phyloP scores from a whole-genome alignment of 2,888 invertebrate species.

The Pilophorus perplexus region DNA sequence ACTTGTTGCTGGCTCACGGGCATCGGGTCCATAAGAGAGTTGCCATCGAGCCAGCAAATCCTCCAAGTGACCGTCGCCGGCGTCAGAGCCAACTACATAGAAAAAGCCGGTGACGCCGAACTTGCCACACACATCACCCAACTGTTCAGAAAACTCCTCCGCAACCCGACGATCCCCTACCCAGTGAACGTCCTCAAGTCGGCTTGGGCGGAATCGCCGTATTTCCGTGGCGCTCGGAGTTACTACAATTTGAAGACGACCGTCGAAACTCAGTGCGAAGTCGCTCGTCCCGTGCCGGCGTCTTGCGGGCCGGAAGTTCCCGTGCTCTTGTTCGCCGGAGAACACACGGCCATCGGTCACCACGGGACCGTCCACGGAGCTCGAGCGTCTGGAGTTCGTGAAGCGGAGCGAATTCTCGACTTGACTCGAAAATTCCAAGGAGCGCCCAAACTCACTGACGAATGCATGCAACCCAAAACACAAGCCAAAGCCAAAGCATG shows the following conservation, averaged over 20 bases:
- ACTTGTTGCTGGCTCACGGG: slow-evolving; percentile 63
- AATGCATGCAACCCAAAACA: too few species aligned
- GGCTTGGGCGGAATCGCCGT: slow-evolving; percentile 51
- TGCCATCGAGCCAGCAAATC: slow-evolving; percentile 70
- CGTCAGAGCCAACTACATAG: slow-evolving; percentile 42
- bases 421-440: slow-evolving; percentile 42
- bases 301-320: slow-evolving; percentile 18
- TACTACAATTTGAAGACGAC: slow-evolving; percentile 47
- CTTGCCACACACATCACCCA: slow-evolving; percentile 45
- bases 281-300: slow-evolving; percentile 61
- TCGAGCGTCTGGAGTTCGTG: slow-evolving; percentile 72
- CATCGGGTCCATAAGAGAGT: slow-evolving; percentile 64
- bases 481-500: too few species aligned
- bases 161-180: slow-evolving; percentile 45
- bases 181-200: slow-evolving; percentile 50
- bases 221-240: slow-evolving; percentile 51
- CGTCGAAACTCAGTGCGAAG: slow-evolving; percentile 67
- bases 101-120: slow-evolving; percentile 41
- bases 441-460: slow-evolving; percentile 39
- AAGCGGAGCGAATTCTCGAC: slow-evolving; percentile 71
- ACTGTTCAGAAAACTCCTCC: slow-evolving; percentile 42
- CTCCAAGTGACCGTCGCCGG: slow-evolving; percentile 63
- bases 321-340: slow-evolving; percentile 73
- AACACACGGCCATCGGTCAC: slow-evolving; percentile 73
- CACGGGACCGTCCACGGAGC: slow-evolving; percentile 80